A percentile compares a stretch with the other conserved stretches of the same genome.
Evolutionary conservation across 2,113 vertebrate genomes (phyloP).

Genomic region (Callaeas wilsoni): DNA sequence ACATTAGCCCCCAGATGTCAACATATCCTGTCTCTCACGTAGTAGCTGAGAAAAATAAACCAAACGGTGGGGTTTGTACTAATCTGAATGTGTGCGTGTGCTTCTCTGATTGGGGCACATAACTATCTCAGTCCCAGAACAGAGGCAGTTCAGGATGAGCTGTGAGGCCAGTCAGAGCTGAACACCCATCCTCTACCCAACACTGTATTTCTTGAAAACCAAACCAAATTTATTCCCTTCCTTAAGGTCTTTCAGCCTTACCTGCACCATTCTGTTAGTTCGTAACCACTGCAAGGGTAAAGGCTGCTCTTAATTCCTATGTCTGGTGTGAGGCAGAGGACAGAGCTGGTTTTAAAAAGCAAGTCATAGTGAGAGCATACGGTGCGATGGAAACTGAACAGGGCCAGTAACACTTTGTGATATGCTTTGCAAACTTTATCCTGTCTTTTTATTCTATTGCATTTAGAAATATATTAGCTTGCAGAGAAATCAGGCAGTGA

Average conservation of each 20-base stretch:
- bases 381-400: accelerated
- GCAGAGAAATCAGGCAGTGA: background rate
- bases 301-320: background rate
- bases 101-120: background rate
- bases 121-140: background rate
- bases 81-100: accelerated
- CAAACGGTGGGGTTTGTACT: background rate
- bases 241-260: background rate
- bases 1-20: background rate
- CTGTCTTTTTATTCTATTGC: background rate
- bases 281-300: background rate
- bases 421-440: background rate
- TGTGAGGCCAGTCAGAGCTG: background rate
- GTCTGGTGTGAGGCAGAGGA: background rate
- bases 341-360: background rate
- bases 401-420: background rate
- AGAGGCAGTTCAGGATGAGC: background rate
- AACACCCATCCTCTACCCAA: background rate
- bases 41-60: background rate
- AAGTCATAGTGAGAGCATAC: accelerated
- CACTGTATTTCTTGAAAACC: background rate
- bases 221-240: background rate
- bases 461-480: background rate
- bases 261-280: background rate
- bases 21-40: background rate